Evolutionary conservation across 2,113 vertebrate genomes (phyloP), one percentile per base, ranked within the genome.

Genomic region (Garra rufa): DNA sequence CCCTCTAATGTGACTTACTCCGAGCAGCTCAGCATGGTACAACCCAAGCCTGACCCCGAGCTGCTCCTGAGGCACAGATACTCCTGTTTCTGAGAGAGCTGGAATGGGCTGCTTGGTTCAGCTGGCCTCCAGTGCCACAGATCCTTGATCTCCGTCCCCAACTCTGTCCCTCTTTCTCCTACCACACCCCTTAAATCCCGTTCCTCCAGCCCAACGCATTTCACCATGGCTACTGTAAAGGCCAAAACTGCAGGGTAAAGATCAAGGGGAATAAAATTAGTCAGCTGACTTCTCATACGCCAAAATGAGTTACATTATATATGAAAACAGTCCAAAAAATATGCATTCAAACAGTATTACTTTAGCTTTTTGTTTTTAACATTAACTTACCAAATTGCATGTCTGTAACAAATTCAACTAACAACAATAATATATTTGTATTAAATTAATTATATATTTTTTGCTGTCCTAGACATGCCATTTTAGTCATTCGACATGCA

Each of bases 11-110:
- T 87, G 84, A 83, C 82, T 84, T 82, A 85, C 79, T 79, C 84
- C 71, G 73, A 73, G 86, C 81, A 96, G 94, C 91, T 95, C 92
- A 96, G 94, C 82, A 92, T 93, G 86, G 84, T 93, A 85, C 92
- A 93, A 85, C 94, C 93, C 86, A 92, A 92, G 19, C 91, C 93
- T 67, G 92, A 92, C 85, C 93, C 94, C 0, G 92, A 92, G 90
- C 93, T 91, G 10, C 91, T 94, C 89, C 92, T 93, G 87, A 93
- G 91, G 88, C 92, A 95, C 91, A 96, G 94, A 95, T 92, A 93
- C 93, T 95, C 88, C 85, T 94, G 93, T 92, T 94, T 91, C 92
- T 95, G 93, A 95, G 81, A 87, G 77, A 86, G 77, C 84, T 76
- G 71, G 81, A 84, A 67, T 84, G 61, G 84, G 65, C 44, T 43